Evolutionary conservation across 2,888 invertebrate species (phyloP), one percentile per base, ranked within the genome.

Genomic region (Chaetoderma sp.): DNA sequence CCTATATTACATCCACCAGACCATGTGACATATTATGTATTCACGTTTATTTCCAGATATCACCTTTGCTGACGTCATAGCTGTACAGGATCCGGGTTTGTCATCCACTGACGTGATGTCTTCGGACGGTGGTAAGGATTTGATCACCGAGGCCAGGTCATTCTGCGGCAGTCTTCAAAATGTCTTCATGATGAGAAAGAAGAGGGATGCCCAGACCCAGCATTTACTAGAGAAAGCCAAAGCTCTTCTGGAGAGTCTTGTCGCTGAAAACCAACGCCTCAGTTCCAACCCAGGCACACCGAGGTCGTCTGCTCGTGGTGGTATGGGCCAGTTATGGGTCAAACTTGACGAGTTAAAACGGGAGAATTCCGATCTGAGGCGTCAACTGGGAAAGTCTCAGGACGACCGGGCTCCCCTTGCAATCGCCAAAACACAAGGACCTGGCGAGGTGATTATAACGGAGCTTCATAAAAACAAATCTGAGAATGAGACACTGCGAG

Each of bases 251-350:
- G 78, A 79, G 32, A 62, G 68, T 1, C 65, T 80, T 21, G 32
- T 76, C 25, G 64, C 71, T 5, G 77, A 78, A 45, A 72, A 75
- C 61, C 72, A 74, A 33, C 63, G 67, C 50, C 49, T 56, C 58
- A 65, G 55, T 21, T 28, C 54, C n/a, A 47, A 44, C 13, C 52
- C 52, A 18, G 61, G 55, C 3, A 55, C 61, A 13, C 61, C 61
- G 13, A n/a, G 61, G 6, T 61, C 56, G 6, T 73, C 65, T n/a
- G 65, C 72, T 0, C 67, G 71, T 39, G 77, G 78, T n/a, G 71
- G 78, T 23, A 81, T 81, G 80, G 82, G 82, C 0, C 82, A 82
- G 56, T 72, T 82, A 16, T 82, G 82, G 82, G 78, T 81, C 42
- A 80, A 82, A 67, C 68, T 82, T 55, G 82, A 82, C 64, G 82